phyloP scores from a whole-genome alignment of 2,888 invertebrate species.

The Leistus spinibarbis region DNA sequence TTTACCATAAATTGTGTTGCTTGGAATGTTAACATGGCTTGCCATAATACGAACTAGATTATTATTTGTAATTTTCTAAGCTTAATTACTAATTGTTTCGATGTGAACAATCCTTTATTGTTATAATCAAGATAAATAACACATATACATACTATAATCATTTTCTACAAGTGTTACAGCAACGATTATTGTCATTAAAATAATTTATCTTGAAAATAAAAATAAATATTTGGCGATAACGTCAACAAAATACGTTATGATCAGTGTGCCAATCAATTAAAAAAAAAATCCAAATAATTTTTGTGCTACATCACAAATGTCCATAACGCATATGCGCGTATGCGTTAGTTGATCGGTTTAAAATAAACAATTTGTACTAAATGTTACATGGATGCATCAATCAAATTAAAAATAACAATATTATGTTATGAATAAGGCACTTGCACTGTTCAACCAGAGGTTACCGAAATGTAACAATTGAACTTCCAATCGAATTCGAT shows the following conservation, averaged over 20 bases:
- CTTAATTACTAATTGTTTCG: no score
- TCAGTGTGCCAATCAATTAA: neutral
- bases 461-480: conserved; percentile 55
- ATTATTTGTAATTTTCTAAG: no score
- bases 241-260: neutral
- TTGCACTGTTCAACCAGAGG: neutral
- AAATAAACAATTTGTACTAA: neutral
- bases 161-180: neutral
- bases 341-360: neutral
- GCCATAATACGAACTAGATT: no score
- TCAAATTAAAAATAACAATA: neutral
- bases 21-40: no score
- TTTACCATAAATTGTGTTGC: no score
- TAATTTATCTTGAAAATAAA: neutral
- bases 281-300: neutral
- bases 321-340: no score
- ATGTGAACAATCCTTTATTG: neutral
- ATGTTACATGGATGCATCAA: neutral
- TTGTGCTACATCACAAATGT: neutral
- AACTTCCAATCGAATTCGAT: conserved; percentile 54
- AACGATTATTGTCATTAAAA: neutral
- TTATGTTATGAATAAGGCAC: neutral
- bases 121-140: neutral
- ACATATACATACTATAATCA: neutral
- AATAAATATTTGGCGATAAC: neutral